Evolutionary conservation across 2,113 vertebrate genomes (phyloP).

Genomic region (Pterocles burchelli): DNA sequence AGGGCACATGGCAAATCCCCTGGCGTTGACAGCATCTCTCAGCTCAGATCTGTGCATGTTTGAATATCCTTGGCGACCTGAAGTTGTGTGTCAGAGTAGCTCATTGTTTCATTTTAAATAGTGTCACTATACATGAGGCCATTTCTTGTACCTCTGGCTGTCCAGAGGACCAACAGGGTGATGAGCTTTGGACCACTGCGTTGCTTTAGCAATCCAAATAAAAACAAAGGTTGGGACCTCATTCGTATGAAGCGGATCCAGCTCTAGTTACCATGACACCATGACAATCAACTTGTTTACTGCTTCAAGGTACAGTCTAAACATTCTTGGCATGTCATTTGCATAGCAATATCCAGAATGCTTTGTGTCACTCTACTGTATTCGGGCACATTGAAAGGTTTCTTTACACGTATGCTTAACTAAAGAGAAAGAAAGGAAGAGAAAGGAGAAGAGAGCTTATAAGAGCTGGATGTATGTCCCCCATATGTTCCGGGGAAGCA

Average conservation of each 20-base stretch:
- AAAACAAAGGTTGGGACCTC: slow-evolving; percentile 70
- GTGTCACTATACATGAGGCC: background rate
- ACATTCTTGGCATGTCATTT: slow-evolving; percentile 76
- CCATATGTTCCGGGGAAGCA: background rate
- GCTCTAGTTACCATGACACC: slow-evolving; percentile 78
- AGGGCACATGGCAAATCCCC: background rate
- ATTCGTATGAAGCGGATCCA: slow-evolving; percentile 43
- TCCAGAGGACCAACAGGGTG: background rate
- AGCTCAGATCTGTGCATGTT: accelerated
- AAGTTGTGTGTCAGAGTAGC: background rate
- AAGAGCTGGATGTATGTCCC: background rate
- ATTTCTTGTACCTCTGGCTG: background rate
- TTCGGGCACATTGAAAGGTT: slow-evolving; percentile 59
- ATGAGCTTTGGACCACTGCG: slow-evolving; percentile 50
- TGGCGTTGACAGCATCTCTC: background rate
- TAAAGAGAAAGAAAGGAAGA: slow-evolving; percentile 43
- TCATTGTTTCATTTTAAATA: background rate
- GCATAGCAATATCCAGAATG: slow-evolving; percentile 80
- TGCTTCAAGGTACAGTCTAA: slow-evolving; percentile 72
- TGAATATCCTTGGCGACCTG: background rate
- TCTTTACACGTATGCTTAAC: slow-evolving; percentile 60
- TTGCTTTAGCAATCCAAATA: slow-evolving; percentile 57
- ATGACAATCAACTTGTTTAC: slow-evolving; percentile 79
- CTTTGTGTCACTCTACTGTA: slow-evolving; percentile 68
- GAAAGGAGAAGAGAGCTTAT: slow-evolving; percentile 31